phyloP scores from a whole-genome alignment of 1,140 invertebrate genomes.

The Cardiocondyla obscurior region DNA sequence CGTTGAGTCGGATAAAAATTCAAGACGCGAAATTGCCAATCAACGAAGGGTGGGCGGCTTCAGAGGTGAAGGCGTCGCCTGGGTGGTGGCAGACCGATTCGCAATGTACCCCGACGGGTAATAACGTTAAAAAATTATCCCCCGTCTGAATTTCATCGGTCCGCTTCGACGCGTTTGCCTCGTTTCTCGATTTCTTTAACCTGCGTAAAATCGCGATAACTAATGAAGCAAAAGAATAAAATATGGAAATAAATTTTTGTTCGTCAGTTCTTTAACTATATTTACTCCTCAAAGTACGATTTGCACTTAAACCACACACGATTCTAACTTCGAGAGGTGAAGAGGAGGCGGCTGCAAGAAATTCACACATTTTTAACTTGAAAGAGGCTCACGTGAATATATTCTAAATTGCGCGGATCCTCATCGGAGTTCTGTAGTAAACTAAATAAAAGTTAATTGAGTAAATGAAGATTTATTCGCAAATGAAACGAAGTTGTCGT shows the following conservation, averaged over 20 bases:
- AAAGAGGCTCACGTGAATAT: slow-evolving; percentile 37
- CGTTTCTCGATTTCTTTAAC: slow-evolving; percentile 25
- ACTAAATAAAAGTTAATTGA: slow-evolving; percentile 55
- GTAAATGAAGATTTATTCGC: slow-evolving; percentile 54
- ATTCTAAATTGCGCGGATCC: slow-evolving; percentile 41
- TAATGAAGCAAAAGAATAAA: slow-evolving; percentile 31
- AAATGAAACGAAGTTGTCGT: slow-evolving; percentile 51
- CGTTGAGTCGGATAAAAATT: slow-evolving; percentile 82
- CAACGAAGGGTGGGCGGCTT: slow-evolving; percentile 51
- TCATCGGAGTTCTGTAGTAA: slow-evolving; percentile 32
- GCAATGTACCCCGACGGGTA: slow-evolving; percentile 72
- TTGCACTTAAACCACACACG: not conserved
- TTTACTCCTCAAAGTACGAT: not conserved
- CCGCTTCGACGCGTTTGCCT: slow-evolving; percentile 37
- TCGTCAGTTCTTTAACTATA: not conserved
- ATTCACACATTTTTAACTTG: slow-evolving; percentile 6
- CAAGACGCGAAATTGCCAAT: slow-evolving; percentile 80
- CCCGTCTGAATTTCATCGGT: slow-evolving; percentile 78
- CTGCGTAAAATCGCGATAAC: not conserved
- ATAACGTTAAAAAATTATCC: slow-evolving; percentile 84
- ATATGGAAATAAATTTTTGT: not conserved
- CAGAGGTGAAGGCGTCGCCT: slow-evolving; percentile 75
- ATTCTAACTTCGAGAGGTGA: not conserved
- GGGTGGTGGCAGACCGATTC: slow-evolving; percentile 75
- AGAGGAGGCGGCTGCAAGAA: not conserved